phyloP scores from a whole-genome alignment of 2,797 vertebrate species.

The Phrynocephalus forsythii region DNA sequence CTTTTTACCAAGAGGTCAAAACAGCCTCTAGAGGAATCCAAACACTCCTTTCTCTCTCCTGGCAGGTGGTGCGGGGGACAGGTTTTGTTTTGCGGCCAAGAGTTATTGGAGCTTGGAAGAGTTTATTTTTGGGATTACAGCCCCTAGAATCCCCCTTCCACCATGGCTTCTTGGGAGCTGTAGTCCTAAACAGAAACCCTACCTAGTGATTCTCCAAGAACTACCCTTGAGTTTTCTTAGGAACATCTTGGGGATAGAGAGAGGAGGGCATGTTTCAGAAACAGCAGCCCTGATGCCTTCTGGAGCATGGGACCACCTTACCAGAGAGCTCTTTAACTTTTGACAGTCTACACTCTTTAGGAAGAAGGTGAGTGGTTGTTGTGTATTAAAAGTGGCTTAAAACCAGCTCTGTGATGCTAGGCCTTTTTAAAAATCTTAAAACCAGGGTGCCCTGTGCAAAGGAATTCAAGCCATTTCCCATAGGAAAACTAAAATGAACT shows the following conservation, averaged over 20 bases:
- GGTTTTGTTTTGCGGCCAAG: not conserved
- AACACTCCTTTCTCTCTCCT: too few species aligned
- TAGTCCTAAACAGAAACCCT: too few species aligned
- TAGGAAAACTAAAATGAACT: not conserved
- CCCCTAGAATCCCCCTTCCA: too few species aligned
- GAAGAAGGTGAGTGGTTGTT: not conserved
- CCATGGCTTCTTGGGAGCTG: too few species aligned
- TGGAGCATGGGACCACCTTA: not conserved
- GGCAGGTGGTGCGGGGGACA: too few species aligned
- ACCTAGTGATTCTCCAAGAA: not conserved
- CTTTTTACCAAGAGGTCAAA: too few species aligned
- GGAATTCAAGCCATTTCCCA: not conserved
- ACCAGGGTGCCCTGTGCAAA: slow-evolving; percentile 34
- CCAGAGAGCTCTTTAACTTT: not conserved
- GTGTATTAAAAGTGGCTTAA: not conserved
- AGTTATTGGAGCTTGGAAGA: not conserved
- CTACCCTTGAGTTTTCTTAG: not conserved
- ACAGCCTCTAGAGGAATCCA: too few species aligned
- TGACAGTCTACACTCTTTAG: not conserved
- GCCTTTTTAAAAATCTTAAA: slow-evolving; percentile 49
- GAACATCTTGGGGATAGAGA: too few species aligned
- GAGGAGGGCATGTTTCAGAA: not conserved
- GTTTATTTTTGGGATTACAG: too few species aligned
- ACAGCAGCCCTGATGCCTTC: not conserved
- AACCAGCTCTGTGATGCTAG: slow-evolving; percentile 24